Evolutionary conservation across 2,888 invertebrate genomes (phyloP), one percentile per base, ranked within the genome.

Genomic region (Tinea semifulvella): DNA sequence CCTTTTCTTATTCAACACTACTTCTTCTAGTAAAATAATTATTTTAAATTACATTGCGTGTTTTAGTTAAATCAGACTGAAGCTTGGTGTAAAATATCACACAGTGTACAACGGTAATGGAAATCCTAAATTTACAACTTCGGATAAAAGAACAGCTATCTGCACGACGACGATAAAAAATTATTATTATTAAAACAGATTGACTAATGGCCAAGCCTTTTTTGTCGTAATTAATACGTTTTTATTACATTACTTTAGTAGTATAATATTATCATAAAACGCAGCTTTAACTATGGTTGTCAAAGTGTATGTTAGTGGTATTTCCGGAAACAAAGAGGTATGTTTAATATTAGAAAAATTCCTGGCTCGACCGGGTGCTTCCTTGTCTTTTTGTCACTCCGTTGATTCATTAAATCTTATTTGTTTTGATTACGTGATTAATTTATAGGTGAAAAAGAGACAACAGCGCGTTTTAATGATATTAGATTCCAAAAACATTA

Each of bases 401-500:
- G 56, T 67, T 73, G 71, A 73, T 68, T 77, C 72, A 70, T 64
- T 57, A 57, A 59, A 58, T 62, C 55, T 63, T 64, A 63, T 63
- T 66, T 31, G n/a, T 31, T 65, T 65, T 60, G 63, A 67, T 70
- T 73, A 71, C 71, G 68, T 73, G 68, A 68, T n/a, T n/a, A 31
- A 52, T 53, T 76, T 80, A 47, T 66, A 98, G 98, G 94, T 98
- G 53, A 96, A 96, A 76, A 98, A 97, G 75, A 87, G 95, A 56
- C 97, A 98, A 70, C 95, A 96, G 68, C 87, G 96, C 52, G 94
- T 98, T 46, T 74, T 92, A 57, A 93, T 97, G 90, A 93, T 96
- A 62, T 80, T 98, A 60, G 95, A 96, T 63, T 93, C 96, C 55
- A 92, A 94, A 84, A 88, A 85, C 71, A 90, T 98, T 56, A 87